Conservation (phyloP, 2,888 invertebrate genomes). For the Trilocha varians region DNA sequence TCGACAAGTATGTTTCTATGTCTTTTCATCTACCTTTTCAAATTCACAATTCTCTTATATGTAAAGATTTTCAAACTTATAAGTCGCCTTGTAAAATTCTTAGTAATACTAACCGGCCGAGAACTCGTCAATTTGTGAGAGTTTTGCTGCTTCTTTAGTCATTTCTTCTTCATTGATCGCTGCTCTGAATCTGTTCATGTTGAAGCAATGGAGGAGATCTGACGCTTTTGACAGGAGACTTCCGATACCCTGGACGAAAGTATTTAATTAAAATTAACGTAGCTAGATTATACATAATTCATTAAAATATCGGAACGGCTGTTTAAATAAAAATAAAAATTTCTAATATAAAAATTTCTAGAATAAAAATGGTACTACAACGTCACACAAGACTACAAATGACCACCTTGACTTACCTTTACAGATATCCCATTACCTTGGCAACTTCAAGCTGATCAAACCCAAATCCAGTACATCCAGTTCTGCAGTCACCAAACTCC, state of each 20-base stretch:
- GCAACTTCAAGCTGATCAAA: neutral
- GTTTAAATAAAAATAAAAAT: slow-evolving; percentile 3
- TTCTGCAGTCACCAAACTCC: too few relatives aligned
- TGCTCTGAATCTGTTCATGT: slow-evolving; percentile 72
- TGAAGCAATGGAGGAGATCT: slow-evolving; percentile 75
- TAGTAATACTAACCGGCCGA: slow-evolving; percentile 73
- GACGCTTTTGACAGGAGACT: slow-evolving; percentile 69
- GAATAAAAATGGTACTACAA: too few relatives aligned
- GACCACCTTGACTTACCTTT: too few relatives aligned
- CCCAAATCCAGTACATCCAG: neutral
- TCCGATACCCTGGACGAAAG: slow-evolving; percentile 39
- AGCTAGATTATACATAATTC: too few relatives aligned
- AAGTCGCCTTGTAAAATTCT: neutral
- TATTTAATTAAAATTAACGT: too few relatives aligned
- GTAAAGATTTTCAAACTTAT: neutral
- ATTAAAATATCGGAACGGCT: neutral
- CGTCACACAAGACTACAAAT: too few relatives aligned
- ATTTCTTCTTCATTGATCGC: slow-evolving; percentile 68
- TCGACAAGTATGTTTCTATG: too few relatives aligned
- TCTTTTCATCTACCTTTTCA: too few relatives aligned
- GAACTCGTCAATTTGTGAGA: slow-evolving; percentile 76
- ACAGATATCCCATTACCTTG: too few relatives aligned
- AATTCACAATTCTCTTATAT: too few relatives aligned
- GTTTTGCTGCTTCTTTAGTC: slow-evolving; percentile 68
- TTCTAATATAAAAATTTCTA: too few relatives aligned